These are phyloP conservation scores for Cataglyphis livida DNA, from an alignment of 2,888 invertebrate species.

Conservation along the genomic window DNA sequence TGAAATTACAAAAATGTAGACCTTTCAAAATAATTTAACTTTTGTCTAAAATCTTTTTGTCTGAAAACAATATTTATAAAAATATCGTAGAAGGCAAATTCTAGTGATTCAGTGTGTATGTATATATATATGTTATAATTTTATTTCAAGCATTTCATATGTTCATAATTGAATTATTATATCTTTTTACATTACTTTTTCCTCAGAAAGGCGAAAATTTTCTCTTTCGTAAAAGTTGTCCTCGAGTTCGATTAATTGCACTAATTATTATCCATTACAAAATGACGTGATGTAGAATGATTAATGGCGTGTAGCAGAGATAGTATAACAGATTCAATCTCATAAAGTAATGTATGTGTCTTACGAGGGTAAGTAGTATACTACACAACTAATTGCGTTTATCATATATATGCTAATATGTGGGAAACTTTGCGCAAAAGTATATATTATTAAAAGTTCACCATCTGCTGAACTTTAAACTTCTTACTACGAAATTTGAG, in stretches of 20 bases:
- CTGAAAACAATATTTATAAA: too few species aligned
- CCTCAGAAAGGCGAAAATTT: conserved; percentile 6
- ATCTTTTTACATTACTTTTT: background rate
- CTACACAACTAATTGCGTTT: conserved; percentile 21
- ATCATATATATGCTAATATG: background rate
- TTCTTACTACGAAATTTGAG: background rate
- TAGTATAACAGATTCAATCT: conserved; percentile 30
- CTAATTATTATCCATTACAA: conserved; percentile 39
- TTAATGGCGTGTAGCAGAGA: conserved; percentile 42
- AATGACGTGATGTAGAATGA: conserved; percentile 43
- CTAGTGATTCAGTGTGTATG: too few species aligned
- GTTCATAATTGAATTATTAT: background rate
- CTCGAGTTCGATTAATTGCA: conserved; percentile 12
- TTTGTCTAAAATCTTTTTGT: too few species aligned
- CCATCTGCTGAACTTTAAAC: background rate
- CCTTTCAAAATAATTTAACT: too few species aligned
- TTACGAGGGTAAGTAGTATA: conserved; percentile 22
- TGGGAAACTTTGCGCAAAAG: background rate
- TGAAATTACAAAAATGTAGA: too few species aligned
- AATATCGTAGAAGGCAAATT: too few species aligned
- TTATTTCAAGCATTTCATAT: conserved; percentile 15
- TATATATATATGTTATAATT: background rate
- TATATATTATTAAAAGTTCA: conserved; percentile 26
- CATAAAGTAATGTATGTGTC: conserved; percentile 34
- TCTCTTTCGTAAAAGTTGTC: conserved; percentile 31